phyloP scores from a whole-genome alignment of 2,888 invertebrate genomes.

The Hemithea aestivaria region DNA sequence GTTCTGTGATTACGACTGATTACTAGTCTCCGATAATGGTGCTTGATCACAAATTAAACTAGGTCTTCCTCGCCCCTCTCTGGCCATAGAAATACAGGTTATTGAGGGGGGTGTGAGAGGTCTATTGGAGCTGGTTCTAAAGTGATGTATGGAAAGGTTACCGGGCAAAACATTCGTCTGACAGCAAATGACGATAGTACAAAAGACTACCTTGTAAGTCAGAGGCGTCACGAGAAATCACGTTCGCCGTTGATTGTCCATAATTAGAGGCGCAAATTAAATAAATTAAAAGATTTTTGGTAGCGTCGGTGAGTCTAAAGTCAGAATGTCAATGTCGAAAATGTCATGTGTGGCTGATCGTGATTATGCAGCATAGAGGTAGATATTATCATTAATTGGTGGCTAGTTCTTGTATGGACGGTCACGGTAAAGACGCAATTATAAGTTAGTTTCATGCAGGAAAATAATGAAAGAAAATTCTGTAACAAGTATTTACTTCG shows the following conservation, averaged over 20 bases:
- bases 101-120: constrained; percentile 27
- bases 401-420: too few species aligned
- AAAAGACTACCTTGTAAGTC: constrained; percentile 75
- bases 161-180: constrained; percentile 57
- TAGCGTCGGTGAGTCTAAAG: constrained; percentile 37
- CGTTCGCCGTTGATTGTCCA: constrained; percentile 61
- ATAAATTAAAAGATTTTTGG: constrained; percentile 60
- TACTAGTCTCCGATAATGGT: constrained; percentile 69
- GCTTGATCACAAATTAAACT: constrained; percentile 36
- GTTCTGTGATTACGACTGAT: constrained; percentile 67
- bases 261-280: constrained; percentile 73
- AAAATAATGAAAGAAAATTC: too few species aligned
- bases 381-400: too few species aligned
- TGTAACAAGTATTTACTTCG: too few species aligned
- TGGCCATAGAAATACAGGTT: constrained; percentile 10
- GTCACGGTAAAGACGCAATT: too few species aligned
- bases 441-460: too few species aligned
- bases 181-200: constrained; percentile 62
- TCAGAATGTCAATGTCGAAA: constrained; percentile 61
- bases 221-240: constrained; percentile 61
- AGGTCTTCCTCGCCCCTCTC: constrained; percentile 39
- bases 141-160: constrained; percentile 53
- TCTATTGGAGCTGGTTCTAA: constrained; percentile 32
- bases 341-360: constrained; percentile 21
- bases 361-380: constrained; percentile 1